Conservation (phyloP, 2,113 vertebrate genomes). For the Eurystomus gularis region DNA sequence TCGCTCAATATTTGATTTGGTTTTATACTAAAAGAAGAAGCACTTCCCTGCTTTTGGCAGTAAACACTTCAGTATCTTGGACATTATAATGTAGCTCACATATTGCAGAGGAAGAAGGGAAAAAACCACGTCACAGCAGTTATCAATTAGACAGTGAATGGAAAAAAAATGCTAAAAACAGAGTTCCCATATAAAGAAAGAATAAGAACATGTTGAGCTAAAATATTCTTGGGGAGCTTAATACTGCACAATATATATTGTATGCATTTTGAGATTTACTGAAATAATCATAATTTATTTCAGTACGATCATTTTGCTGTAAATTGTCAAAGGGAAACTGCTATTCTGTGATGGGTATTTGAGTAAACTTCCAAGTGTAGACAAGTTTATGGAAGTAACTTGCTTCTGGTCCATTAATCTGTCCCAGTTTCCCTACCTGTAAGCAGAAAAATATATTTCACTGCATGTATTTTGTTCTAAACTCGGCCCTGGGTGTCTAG, state of each 20-base stretch:
- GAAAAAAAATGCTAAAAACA: not conserved
- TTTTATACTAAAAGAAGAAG: conserved; percentile 1
- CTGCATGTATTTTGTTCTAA: not conserved
- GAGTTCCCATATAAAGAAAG: not conserved
- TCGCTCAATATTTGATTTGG: not conserved
- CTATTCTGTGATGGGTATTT: not conserved
- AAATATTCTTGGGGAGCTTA: not conserved
- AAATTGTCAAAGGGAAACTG: conserved; percentile 24
- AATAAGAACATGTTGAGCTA: not conserved
- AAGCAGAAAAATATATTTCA: not conserved
- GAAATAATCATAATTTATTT: conserved; percentile 1
- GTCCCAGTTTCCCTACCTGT: not conserved
- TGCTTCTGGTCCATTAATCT: not conserved
- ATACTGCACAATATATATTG: not conserved
- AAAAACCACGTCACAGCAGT: not conserved
- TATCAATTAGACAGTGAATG: not conserved
- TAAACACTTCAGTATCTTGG: not conserved
- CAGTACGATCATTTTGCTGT: not conserved
- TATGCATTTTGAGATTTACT: not conserved
- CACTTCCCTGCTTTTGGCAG: not conserved
- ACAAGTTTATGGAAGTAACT: not conserved
- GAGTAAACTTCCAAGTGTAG: not conserved
- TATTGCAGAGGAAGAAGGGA: not conserved
- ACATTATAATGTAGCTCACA: not conserved
- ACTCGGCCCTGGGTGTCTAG: not conserved